phyloP scores from a whole-genome alignment of 2,113 vertebrate species.

The Corynorhinus townsendii region DNA sequence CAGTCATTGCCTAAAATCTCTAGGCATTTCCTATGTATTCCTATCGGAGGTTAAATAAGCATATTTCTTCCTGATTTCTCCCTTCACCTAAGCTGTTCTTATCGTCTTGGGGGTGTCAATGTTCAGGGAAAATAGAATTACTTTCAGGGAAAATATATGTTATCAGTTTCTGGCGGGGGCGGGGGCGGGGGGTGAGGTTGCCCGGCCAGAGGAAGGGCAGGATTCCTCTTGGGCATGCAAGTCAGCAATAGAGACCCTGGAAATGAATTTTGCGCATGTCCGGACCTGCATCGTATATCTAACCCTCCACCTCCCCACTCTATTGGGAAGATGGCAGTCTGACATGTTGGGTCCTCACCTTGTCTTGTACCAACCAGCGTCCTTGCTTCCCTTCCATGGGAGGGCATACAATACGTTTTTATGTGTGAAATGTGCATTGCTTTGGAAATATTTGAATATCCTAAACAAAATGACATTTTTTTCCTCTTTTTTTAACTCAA shows the following conservation, averaged over 20 bases:
- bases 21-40: neutral
- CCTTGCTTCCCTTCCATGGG: neutral
- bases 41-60: neutral
- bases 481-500: constrained; percentile 54
- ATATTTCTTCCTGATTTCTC: neutral
- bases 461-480: constrained; percentile 37
- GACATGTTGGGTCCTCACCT: neutral
- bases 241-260: neutral
- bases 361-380: neutral
- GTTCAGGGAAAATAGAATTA: neutral
- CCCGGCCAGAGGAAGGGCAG: neutral
- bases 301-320: neutral
- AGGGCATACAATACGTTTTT: neutral
- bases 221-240: neutral
- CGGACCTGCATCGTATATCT: neutral
- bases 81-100: neutral
- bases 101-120: neutral
- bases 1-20: neutral
- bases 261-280: neutral
- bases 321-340: no score
- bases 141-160: neutral
- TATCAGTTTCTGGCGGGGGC: neutral
- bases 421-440: neutral
- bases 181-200: neutral
- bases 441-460: constrained; percentile 21